These are phyloP conservation scores for Crax fasciolata DNA, from an alignment of 2,797 vertebrate genomes.

Conservation along the genomic window DNA sequence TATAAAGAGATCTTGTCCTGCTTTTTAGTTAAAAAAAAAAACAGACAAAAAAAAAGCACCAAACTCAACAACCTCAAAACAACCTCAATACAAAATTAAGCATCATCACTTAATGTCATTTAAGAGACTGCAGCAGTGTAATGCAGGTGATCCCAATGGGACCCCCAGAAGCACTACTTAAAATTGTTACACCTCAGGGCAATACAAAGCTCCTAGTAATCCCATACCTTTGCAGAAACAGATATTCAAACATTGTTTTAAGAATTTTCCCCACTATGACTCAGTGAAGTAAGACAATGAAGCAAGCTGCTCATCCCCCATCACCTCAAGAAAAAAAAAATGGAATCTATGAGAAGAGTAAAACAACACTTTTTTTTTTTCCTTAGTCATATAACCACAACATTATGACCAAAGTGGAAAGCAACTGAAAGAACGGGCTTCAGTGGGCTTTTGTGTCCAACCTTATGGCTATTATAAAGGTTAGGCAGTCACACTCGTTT, in stretches of 20 bases:
- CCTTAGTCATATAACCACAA: not conserved
- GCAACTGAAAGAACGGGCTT: not conserved
- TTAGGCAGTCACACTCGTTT: not conserved
- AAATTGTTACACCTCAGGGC: not conserved
- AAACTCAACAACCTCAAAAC: too few relatives aligned
- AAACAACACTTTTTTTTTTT: not conserved
- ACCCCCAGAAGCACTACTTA: not conserved
- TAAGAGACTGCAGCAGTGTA: not conserved
- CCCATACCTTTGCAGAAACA: not conserved
- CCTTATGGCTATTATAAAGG: not conserved
- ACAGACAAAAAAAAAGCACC: too few relatives aligned
- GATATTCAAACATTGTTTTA: not conserved
- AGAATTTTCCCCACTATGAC: accelerated
- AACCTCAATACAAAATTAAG: not conserved
- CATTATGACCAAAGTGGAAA: not conserved
- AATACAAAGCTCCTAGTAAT: not conserved
- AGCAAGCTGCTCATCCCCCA: not conserved
- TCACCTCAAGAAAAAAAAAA: accelerated
- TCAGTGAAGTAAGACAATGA: not conserved
- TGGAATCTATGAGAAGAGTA: not conserved
- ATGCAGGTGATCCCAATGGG: not conserved
- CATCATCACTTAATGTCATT: not conserved
- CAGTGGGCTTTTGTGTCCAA: not conserved
- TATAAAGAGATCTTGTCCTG: not conserved
- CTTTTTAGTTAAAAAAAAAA: not conserved